Percentiles rank a stretch among this genome's conserved stretches.
These are phyloP conservation scores for Anthopleura sola DNA, from an alignment of 64 coral and sea anemone genomes.

Conservation along the genomic window DNA sequence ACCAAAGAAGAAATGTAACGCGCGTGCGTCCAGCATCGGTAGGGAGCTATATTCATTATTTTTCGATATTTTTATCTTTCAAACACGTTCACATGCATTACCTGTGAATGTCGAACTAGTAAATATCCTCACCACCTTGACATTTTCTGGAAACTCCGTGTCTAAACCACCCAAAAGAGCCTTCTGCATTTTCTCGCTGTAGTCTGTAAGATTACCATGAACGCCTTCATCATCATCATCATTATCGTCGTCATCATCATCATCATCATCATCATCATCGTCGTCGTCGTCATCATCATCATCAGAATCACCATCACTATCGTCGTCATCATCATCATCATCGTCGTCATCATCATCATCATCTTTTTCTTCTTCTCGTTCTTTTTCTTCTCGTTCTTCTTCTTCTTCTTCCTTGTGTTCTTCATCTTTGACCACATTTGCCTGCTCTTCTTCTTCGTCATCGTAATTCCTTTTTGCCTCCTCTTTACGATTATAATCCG, in stretches of 20 bases:
- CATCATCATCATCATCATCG: neutral
- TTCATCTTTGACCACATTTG: neutral
- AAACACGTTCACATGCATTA: neutral
- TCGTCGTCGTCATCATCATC: neutral
- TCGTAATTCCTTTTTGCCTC: neutral
- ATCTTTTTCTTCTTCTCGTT: neutral
- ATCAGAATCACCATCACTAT: neutral
- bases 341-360: conserved; percentile 2
- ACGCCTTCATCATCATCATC: too few species aligned
- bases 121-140: conserved; percentile 91
- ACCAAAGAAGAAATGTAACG: too few species aligned
- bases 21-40: too few species aligned
- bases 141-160: conserved; percentile 71
- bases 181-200: conserved; percentile 6
- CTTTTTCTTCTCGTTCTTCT: neutral
- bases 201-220: neutral
- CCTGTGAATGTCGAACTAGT: conserved; percentile 96
- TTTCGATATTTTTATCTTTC: too few species aligned
- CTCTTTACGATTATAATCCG: neutral
- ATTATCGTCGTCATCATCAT: neutral
- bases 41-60: too few species aligned
- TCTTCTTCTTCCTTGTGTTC: neutral
- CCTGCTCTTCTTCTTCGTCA: neutral
- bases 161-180: conserved; percentile 42
- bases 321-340: neutral